Conservation (phyloP, 2,888 invertebrate species). For the Eucera pruinosa region DNA sequence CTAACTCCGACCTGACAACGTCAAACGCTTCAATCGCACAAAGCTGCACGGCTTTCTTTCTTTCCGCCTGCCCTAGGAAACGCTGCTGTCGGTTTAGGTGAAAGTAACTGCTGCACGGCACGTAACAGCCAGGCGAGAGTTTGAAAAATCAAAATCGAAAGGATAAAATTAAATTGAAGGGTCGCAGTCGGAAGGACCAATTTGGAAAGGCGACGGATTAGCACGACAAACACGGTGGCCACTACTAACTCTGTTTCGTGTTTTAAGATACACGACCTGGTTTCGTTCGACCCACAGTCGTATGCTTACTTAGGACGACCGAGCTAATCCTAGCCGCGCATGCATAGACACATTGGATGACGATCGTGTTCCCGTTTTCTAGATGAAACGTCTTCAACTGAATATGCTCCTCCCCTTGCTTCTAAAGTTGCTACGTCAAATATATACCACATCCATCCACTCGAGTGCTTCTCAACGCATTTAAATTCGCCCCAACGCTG, state of each 20-base stretch:
- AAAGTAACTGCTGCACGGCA: conserved; percentile 17
- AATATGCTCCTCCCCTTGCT: conserved; percentile 16
- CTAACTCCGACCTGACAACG: conserved; percentile 32
- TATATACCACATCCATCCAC: conserved; percentile 38
- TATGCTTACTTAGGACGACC: conserved; percentile 69
- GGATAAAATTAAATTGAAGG: background rate
- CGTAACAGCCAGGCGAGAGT: background rate
- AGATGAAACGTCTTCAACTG: conserved; percentile 45
- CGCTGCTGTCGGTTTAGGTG: conserved; percentile 6
- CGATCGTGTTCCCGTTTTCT: conserved; percentile 67
- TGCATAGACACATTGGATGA: conserved; percentile 76
- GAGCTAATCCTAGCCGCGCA: conserved; percentile 76
- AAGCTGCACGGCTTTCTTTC: conserved; percentile 30
- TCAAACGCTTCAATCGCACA: conserved; percentile 54
- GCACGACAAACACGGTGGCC: conserved; percentile 5
- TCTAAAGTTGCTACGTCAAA: background rate
- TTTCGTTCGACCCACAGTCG: conserved; percentile 53
- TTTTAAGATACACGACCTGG: conserved; percentile 60
- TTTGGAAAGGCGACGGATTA: conserved; percentile 17
- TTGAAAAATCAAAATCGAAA: background rate
- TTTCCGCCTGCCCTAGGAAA: background rate
- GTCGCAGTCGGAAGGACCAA: background rate
- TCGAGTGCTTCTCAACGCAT: conserved; percentile 49
- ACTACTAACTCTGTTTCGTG: conserved; percentile 18
- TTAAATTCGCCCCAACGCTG: conserved; percentile 60